A percentile compares a stretch with the other conserved stretches of the same genome.
Evolutionary conservation across 2,888 invertebrate species (phyloP).

Genomic region (Meiosimyza decipiens): DNA sequence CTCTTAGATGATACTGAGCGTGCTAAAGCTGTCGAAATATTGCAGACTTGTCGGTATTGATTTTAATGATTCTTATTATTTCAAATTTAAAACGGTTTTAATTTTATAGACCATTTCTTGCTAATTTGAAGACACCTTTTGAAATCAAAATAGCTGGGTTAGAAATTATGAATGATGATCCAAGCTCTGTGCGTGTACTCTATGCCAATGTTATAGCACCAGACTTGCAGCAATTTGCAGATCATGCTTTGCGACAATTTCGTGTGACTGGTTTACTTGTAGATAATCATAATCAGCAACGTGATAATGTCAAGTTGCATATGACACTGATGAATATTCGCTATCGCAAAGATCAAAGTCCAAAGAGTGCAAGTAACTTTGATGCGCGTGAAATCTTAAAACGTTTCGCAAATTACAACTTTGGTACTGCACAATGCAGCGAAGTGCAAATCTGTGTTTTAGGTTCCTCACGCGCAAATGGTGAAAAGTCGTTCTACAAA

Average conservation of each 20-base stretch:
- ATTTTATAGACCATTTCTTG: slow-evolving; percentile 49
- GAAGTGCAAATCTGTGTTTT: slow-evolving; percentile 79
- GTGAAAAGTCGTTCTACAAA: slow-evolving; percentile 52
- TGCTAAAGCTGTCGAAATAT: slow-evolving; percentile 71
- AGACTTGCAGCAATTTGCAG: slow-evolving; percentile 74
- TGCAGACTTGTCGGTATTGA: slow-evolving; percentile 74
- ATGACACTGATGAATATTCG: slow-evolving; percentile 86
- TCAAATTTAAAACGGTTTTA: neutral
- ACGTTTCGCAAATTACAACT: slow-evolving; percentile 76
- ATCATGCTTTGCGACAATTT: slow-evolving; percentile 73
- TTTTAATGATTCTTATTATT: neutral
- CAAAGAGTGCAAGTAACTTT: slow-evolving; percentile 66
- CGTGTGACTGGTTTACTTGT: slow-evolving; percentile 72
- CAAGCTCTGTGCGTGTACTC: slow-evolving; percentile 80
- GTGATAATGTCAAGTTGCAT: slow-evolving; percentile 82
- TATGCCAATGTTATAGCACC: slow-evolving; percentile 76
- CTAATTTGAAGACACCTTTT: slow-evolving; percentile 68
- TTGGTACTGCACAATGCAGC: slow-evolving; percentile 75
- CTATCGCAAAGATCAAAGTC: slow-evolving; percentile 66
- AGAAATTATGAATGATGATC: slow-evolving; percentile 95
- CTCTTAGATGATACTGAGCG: slow-evolving; percentile 83
- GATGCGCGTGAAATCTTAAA: slow-evolving; percentile 76
- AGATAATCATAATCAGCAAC: slow-evolving; percentile 58
- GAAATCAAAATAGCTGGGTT: slow-evolving; percentile 76
- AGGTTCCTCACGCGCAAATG: slow-evolving; percentile 39